Evolutionary conservation across 2,888 invertebrate genomes (phyloP).

Genomic region (Epirrhoe alternata): DNA sequence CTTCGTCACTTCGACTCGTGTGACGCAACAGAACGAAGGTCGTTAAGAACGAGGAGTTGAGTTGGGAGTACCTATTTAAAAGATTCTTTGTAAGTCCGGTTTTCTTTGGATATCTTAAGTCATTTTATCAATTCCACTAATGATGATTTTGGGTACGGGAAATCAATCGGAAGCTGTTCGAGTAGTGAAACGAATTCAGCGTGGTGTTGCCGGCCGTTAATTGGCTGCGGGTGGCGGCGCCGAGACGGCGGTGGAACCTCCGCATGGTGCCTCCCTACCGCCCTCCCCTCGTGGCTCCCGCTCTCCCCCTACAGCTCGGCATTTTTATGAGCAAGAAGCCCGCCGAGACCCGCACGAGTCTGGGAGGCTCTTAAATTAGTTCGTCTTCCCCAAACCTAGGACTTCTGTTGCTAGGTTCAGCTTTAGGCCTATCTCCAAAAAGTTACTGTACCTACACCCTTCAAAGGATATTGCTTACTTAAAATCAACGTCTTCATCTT

Average conservation of each 20-base stretch:
- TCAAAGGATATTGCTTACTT: not conserved
- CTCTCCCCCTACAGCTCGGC: slow-evolving; percentile 68
- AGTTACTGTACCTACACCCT: not conserved
- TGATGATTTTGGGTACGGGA: slow-evolving; percentile 66
- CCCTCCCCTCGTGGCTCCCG: slow-evolving; percentile 69
- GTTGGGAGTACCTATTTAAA: not conserved
- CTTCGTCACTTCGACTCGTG: slow-evolving; percentile 36
- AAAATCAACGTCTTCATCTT: not conserved
- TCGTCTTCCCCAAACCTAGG: slow-evolving; percentile 62
- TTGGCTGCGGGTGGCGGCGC: slow-evolving; percentile 85
- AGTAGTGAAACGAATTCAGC: slow-evolving; percentile 81
- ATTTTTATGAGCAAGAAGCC: slow-evolving; percentile 80
- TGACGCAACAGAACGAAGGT: slow-evolving; percentile 38
- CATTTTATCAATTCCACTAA: slow-evolving; percentile 47
- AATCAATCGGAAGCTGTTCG: slow-evolving; percentile 83
- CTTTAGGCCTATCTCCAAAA: slow-evolving; percentile 1
- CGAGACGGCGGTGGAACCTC: slow-evolving; percentile 84
- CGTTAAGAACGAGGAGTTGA: slow-evolving; percentile 20
- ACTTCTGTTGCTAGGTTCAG: slow-evolving; percentile 61
- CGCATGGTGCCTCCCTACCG: slow-evolving; percentile 76
- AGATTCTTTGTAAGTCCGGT: slow-evolving; percentile 24
- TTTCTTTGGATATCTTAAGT: slow-evolving; percentile 33
- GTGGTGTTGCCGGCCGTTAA: slow-evolving; percentile 81
- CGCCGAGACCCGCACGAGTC: slow-evolving; percentile 73
- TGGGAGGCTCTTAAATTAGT: slow-evolving; percentile 76